Percentiles rank a stretch among this genome's conserved stretches.
Evolutionary conservation across 2,888 invertebrate species (phyloP).

Genomic region (Ormyrus rosae): DNA sequence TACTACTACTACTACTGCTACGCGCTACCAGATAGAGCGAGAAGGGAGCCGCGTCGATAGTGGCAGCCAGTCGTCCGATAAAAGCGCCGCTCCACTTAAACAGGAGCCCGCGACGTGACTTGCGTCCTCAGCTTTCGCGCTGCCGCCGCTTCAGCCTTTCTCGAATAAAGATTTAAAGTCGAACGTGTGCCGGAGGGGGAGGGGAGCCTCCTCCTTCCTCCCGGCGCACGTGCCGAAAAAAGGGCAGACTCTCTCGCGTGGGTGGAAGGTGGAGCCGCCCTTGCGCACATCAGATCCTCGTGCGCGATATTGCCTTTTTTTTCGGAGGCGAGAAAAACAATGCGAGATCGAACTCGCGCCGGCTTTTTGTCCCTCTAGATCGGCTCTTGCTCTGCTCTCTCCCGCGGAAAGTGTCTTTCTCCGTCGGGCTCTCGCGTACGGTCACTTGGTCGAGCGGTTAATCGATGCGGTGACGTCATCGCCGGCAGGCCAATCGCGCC

Average conservation of each 20-base stretch:
- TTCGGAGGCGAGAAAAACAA: neutral
- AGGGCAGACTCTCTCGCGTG: neutral
- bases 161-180: constrained; percentile 48
- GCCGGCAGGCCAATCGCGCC: constrained; percentile 57
- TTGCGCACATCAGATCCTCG: neutral
- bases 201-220: too few relatives aligned
- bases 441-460: constrained; percentile 60
- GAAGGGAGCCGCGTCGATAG: neutral
- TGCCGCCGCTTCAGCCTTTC: neutral
- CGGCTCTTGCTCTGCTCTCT: neutral
- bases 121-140: constrained; percentile 9
- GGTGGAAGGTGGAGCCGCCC: neutral
- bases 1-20: too few relatives aligned
- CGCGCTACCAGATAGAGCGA: neutral
- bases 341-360: neutral
- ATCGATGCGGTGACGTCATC: constrained; percentile 65
- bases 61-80: neutral
- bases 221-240: neutral
- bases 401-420: neutral
- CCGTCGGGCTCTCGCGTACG: neutral
- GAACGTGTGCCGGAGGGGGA: constrained; percentile 17
- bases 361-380: neutral
- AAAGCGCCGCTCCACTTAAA: constrained; percentile 27
- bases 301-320: too few relatives aligned
- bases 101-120: constrained; percentile 29